Base-by-base conservation (phyloP, 2,888 invertebrate genomes). In the Onchidella celtica region DNA sequence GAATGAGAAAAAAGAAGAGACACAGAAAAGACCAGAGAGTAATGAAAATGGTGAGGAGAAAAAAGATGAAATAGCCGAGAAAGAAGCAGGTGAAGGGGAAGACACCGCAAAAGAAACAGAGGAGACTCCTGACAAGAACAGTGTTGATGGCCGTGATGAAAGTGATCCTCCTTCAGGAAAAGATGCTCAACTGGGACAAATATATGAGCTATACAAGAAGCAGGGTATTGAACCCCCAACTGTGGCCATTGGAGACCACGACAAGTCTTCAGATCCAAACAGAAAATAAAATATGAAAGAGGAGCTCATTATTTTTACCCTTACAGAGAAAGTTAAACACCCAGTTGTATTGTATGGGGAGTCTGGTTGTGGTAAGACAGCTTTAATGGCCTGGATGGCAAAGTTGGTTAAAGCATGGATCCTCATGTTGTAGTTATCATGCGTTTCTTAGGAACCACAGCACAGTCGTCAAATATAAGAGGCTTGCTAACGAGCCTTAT, bases 301-400 rank as follows among this genome's bases (percentile, higher is more conserved):
- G 36, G 74, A 81, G 32, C 47, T 84, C 4, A 83, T 85, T 4
- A 55, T 75, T 32, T 73, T 86, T 17, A 81, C 81, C 29, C 17
- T 59, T 2, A 83, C 85, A 27, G 69, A 79, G 6, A 68, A 81
- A 29, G 85, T 82, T 79, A 84, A 82, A 3, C 85, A 84, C 27
- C 90, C 91, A 6, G 34, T 91, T 9, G 79, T 90, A 29, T 24
- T 91, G 0, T 83, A 87, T 83, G 91, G 91, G 0, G 69, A 77
- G 40, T 90, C 91, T 0, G 91, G 91, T n/a, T 85, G 85, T 61
- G 91, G 91, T 6, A 91, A 91, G 79, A 90, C 91, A 2, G 86
- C 91, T 0, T 17, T 91, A 17, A 88, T 91, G 88, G 89, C 91
- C 3, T 86, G 88, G 78, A 55, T 90, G 2, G 86, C 85, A 6